Conservation (phyloP, 2,888 invertebrate genomes). For the Byasa hedistus region DNA sequence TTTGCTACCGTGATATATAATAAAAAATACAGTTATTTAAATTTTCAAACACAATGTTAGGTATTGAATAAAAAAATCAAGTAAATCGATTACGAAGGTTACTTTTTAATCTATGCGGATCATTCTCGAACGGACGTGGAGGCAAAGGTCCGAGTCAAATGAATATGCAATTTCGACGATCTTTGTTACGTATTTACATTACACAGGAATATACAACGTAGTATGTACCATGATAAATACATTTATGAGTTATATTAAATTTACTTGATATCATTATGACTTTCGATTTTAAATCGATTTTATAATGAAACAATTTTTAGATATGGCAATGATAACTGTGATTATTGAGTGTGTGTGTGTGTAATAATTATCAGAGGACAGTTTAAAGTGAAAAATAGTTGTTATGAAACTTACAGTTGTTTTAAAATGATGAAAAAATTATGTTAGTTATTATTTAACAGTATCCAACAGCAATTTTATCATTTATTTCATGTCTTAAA, state of each 20-base stretch:
- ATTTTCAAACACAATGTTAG: neutral
- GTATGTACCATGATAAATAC: constrained; percentile 1
- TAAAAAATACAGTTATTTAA: neutral
- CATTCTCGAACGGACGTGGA: constrained; percentile 36
- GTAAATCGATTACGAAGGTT: constrained; percentile 14
- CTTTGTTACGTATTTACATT: constrained; percentile 41
- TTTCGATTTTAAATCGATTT: no score
- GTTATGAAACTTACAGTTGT: no score
- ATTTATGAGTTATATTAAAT: neutral
- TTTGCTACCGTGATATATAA: no score
- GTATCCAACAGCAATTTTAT: no score
- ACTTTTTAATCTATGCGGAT: constrained; percentile 32
- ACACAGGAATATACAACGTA: constrained; percentile 7
- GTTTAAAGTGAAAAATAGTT: no score
- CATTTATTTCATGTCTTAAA: no score
- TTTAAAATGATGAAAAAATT: no score
- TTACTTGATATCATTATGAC: neutral
- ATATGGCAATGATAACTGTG: neutral
- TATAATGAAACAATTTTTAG: neutral
- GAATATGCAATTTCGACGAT: constrained; percentile 41
- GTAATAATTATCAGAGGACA: no score
- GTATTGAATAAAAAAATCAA: neutral
- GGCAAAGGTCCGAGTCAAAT: constrained; percentile 40
- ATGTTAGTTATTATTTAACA: no score
- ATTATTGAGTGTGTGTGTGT: no score